Conservation (phyloP, 2,888 invertebrate genomes). For the Cynaeus angustus region DNA sequence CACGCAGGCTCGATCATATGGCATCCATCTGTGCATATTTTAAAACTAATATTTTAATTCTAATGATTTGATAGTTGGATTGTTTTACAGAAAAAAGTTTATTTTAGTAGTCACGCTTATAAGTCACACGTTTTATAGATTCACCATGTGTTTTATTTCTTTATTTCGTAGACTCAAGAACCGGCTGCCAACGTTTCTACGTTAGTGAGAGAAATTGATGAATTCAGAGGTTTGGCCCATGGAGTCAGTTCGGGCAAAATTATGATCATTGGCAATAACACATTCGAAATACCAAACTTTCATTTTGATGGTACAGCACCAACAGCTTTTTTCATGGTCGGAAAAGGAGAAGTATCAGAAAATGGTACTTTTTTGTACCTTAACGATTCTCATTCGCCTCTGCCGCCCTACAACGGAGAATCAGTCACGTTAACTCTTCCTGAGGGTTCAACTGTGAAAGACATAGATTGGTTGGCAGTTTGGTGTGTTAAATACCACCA, state of each 20-base stretch:
- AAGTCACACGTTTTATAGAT: too few species aligned
- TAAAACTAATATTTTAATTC: too few species aligned
- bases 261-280: neutral
- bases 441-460: constrained; percentile 46
- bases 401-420: constrained; percentile 46
- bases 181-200: neutral
- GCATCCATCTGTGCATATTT: too few species aligned
- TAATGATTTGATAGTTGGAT: too few species aligned
- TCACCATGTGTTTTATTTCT: too few species aligned
- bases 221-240: neutral
- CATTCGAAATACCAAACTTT: constrained; percentile 6
- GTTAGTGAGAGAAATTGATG: neutral
- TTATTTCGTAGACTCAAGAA: neutral
- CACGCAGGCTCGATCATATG: too few species aligned
- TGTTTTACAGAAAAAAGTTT: too few species aligned
- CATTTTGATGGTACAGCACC: constrained; percentile 10
- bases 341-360: constrained; percentile 32
- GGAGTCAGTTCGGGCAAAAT: constrained; percentile 11
- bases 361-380: constrained; percentile 49
- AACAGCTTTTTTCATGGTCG: neutral
- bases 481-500: constrained; percentile 47
- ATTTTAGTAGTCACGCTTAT: too few species aligned
- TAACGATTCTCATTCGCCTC: constrained; percentile 34
- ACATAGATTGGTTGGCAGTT: constrained; percentile 55
- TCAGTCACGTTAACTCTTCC: constrained; percentile 53